Evolutionary conservation across 2,888 invertebrate genomes (phyloP).

Genomic region (Hipparchia sbordonii): DNA sequence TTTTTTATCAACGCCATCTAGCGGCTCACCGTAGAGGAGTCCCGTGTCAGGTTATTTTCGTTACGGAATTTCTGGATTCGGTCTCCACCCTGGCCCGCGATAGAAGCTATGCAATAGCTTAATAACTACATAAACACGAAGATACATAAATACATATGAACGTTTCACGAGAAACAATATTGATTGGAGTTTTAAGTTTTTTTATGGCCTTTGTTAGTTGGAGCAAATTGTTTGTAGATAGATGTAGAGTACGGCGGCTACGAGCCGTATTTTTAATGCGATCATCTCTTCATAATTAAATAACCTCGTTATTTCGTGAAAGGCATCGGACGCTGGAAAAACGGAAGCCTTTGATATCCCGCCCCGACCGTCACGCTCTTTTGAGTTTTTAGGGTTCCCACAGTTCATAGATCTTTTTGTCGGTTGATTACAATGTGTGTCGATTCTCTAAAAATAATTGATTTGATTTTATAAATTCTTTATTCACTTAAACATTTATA

Average conservation of each 20-base stretch:
- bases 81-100: too few relatives aligned
- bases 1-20: too few relatives aligned
- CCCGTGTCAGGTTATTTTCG: too few relatives aligned
- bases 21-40: too few relatives aligned
- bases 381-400: constrained; percentile 1
- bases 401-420: neutral
- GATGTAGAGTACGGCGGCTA: too few relatives aligned
- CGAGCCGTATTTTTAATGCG: constrained; percentile 2
- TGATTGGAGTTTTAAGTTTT: neutral
- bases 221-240: neutral
- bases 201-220: neutral
- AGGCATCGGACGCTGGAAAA: constrained; percentile 10
- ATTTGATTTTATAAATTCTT: too few relatives aligned
- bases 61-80: too few relatives aligned
- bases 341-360: constrained; percentile 12
- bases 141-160: neutral
- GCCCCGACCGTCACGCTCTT: constrained; percentile 3
- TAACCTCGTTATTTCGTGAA: constrained; percentile 15
- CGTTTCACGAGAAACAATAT: neutral
- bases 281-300: constrained; percentile 13
- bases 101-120: too few relatives aligned
- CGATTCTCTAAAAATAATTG: too few relatives aligned
- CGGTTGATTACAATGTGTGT: too few relatives aligned
- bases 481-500: too few relatives aligned
- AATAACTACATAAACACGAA: too few relatives aligned